phyloP scores from a whole-genome alignment of 2,113 vertebrate genomes.

The Thomomys bottae region DNA sequence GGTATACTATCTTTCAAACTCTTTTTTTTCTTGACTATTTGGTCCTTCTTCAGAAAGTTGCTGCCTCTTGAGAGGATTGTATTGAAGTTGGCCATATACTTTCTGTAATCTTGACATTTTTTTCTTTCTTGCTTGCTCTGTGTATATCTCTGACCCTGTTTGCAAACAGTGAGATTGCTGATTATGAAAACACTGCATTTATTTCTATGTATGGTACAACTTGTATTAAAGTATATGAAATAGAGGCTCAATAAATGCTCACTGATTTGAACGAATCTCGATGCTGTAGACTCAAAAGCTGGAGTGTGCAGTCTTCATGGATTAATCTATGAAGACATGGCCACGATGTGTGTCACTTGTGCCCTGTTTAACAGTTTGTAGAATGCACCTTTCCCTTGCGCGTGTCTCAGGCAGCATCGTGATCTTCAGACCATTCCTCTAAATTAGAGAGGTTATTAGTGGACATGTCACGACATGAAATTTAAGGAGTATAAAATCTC shows the following conservation, averaged over 20 bases:
- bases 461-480: not conserved
- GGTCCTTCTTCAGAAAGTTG: not conserved
- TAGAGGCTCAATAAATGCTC: not conserved
- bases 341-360: not conserved
- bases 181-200: not conserved
- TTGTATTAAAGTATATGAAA: slow-evolving; percentile 23
- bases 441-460: slow-evolving; percentile 47
- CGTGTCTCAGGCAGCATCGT: not conserved
- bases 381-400: slow-evolving; percentile 25
- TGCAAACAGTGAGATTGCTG: not conserved
- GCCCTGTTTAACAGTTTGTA: not conserved
- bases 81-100: not conserved
- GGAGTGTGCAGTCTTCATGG: not conserved
- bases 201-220: not conserved
- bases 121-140: not conserved
- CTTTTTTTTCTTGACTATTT: not conserved
- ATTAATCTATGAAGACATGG: slow-evolving; percentile 30
- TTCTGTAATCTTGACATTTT: not conserved
- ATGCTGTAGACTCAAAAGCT: not conserved
- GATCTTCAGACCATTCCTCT: slow-evolving; percentile 14
- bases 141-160: not conserved
- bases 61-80: not conserved
- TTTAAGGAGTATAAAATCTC: slow-evolving; percentile 42
- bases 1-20: not conserved
- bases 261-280: slow-evolving; percentile 1